Base-by-base conservation (phyloP, 2,888 invertebrate species). In the Drosophila gaucha region DNA sequence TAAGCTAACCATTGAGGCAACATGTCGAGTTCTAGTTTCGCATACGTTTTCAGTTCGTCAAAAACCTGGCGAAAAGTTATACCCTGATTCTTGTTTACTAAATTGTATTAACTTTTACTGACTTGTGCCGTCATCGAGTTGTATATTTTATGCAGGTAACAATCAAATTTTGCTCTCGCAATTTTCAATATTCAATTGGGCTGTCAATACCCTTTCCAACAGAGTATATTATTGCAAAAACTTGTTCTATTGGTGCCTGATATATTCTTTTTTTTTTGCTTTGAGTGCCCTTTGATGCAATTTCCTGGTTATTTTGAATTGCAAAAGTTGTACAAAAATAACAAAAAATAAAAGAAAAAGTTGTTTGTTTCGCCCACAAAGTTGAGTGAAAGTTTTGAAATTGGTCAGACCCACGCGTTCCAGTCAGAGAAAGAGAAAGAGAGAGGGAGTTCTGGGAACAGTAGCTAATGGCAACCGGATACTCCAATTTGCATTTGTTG, bases 81-180 rank as follows among this genome's bases (percentile, higher is more conserved):
- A n/a, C n/a, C n/a, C n/a, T n/a, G n/a, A n/a, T n/a, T n/a, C n/a
- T n/a, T n/a, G n/a, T n/a, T n/a, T n/a, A n/a, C n/a, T n/a, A n/a
- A n/a, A n/a, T n/a, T n/a, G n/a, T n/a, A n/a, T n/a, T n/a, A n/a
- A n/a, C n/a, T n/a, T n/a, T n/a, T n/a, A n/a, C n/a, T n/a, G n/a
- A n/a, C n/a, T n/a, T n/a, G n/a, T n/a, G n/a, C n/a, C n/a, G 41
- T 41, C 41, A 41, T 41, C 41, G 26, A 41, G 26, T 10, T 41
- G 41, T 14, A 41, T 41, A 41, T 41, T 41, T 41, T 14, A 26
- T 41, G 41, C n/a, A n/a, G n/a, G n/a, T n/a, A n/a, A n/a, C n/a
- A n/a, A n/a, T n/a, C n/a, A n/a, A n/a, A 2, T 24, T 14, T 24
- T 9, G n/a, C 39, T 41, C 4, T 2, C 6, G n/a, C n/a, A n/a